phyloP scores from a whole-genome alignment of 2,113 vertebrate species.

The Nyctibius bracteatus region DNA sequence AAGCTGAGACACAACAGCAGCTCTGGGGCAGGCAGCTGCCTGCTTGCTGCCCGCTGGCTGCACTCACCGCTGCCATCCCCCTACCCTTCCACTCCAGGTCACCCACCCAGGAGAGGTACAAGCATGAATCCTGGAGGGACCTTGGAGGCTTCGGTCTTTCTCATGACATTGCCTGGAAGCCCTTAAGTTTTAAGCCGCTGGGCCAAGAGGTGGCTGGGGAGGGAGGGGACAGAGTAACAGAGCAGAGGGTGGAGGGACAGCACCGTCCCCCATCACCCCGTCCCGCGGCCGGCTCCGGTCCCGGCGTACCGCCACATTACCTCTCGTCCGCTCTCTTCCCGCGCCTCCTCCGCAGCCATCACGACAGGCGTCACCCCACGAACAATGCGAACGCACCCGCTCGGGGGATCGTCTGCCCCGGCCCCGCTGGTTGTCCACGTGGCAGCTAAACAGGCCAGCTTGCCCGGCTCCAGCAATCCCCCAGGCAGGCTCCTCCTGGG shows the following conservation, averaged over 20 bases:
- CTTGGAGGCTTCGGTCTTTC: not conserved
- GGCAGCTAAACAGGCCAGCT: not conserved
- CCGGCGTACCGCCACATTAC: fast-evolving
- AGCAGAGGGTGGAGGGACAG: not conserved
- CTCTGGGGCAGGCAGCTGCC: not conserved
- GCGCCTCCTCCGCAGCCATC: fast-evolving
- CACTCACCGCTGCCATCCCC: not conserved
- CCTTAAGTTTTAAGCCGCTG: not conserved
- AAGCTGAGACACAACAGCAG: not conserved
- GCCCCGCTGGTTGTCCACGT: not conserved
- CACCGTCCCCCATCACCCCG: fast-evolving
- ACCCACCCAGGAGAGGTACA: fast-evolving
- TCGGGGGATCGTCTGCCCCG: fast-evolving
- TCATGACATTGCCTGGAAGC: not conserved
- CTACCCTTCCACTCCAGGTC: not conserved
- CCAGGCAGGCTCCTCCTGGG: fast-evolving
- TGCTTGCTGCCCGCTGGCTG: not conserved
- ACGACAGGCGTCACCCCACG: fast-evolving
- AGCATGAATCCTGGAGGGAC: fast-evolving
- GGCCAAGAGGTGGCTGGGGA: fast-evolving
- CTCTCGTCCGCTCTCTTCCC: not conserved
- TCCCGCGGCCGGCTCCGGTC: fast-evolving
- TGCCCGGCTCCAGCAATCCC: fast-evolving
- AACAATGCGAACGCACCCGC: fast-evolving
- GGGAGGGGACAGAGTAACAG: fast-evolving